phyloP scores from a whole-genome alignment of 2,888 invertebrate species.

The Leptura quadrifasciata region DNA sequence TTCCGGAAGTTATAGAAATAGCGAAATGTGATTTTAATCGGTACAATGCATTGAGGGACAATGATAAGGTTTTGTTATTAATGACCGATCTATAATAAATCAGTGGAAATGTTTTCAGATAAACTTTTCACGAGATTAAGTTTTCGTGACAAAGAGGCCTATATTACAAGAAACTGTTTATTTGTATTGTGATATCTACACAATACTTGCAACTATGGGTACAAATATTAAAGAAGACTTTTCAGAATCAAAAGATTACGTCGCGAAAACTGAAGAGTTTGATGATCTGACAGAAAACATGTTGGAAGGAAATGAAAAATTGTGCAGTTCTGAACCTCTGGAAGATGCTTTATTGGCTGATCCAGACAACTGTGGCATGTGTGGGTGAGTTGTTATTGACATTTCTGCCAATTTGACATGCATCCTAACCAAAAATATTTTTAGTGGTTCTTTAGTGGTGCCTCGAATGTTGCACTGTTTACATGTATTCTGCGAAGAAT shows the following conservation, averaged over 20 bases:
- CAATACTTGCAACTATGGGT: constrained; percentile 64
- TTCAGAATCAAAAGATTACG: constrained; percentile 64
- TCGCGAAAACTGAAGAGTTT: constrained; percentile 67
- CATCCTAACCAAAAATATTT: constrained; percentile 37
- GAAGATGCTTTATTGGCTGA: constrained; percentile 72
- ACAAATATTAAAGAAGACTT: constrained; percentile 65
- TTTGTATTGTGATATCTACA: constrained; percentile 54
- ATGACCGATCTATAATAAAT: constrained; percentile 27
- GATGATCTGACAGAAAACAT: constrained; percentile 68
- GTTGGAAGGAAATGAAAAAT: constrained; percentile 71
- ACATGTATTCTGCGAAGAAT: constrained; percentile 96
- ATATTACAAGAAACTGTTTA: constrained; percentile 58
- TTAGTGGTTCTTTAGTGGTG: constrained; percentile 76
- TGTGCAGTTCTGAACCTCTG: constrained; percentile 69
- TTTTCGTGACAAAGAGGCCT: constrained; percentile 68
- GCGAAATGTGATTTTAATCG: constrained; percentile 5
- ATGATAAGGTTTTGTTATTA: constrained; percentile 43
- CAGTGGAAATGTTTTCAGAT: constrained; percentile 65
- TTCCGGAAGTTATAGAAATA: not conserved
- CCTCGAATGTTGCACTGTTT: constrained; percentile 94
- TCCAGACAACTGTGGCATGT: constrained; percentile 73
- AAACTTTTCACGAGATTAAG: constrained; percentile 69
- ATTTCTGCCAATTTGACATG: constrained; percentile 37
- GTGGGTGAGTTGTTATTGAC: constrained; percentile 68
- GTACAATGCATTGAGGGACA: constrained; percentile 28